Conservation (phyloP, 2,113 vertebrate genomes). For the Thamnaconus septentrionalis region DNA sequence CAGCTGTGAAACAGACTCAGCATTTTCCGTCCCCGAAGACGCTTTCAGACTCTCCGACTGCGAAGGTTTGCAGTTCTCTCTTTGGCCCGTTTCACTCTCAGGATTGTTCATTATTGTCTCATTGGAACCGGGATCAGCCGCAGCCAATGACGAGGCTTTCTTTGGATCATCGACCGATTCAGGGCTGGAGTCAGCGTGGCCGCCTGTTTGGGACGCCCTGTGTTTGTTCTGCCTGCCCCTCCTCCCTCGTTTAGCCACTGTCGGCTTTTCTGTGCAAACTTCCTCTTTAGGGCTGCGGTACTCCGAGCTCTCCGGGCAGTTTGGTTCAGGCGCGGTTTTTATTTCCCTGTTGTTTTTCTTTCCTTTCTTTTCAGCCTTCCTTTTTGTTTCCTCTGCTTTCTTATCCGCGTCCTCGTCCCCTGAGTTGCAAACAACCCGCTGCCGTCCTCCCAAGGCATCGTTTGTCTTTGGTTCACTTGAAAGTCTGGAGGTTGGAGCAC, state of each 20-base stretch:
- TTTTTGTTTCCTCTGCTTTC: conserved; percentile 15
- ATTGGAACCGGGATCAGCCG: neutral
- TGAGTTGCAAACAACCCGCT: conserved; percentile 48
- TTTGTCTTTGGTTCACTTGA: conserved; percentile 63
- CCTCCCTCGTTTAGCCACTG: conserved; percentile 51
- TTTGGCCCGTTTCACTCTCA: conserved; percentile 18
- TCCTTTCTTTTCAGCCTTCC: conserved; percentile 22
- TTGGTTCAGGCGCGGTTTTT: conserved; percentile 33
- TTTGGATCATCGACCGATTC: conserved; percentile 50
- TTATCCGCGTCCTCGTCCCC: conserved; percentile 35
- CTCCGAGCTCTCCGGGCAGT: conserved; percentile 17
- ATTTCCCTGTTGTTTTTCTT: conserved; percentile 29
- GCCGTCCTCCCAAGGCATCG: conserved; percentile 47
- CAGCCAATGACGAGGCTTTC: conserved; percentile 25
- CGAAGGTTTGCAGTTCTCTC: conserved; percentile 26
- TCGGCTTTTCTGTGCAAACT: conserved; percentile 56
- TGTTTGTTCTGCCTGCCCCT: conserved; percentile 58
- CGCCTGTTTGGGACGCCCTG: conserved; percentile 22
- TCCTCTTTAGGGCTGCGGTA: conserved; percentile 31
- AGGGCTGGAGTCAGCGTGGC: conserved; percentile 30
- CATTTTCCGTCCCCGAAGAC: conserved; percentile 19
- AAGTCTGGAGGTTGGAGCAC: conserved; percentile 25
- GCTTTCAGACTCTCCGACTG: conserved; percentile 16
- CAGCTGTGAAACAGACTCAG: conserved; percentile 18
- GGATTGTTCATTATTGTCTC: conserved; percentile 35